Evolutionary conservation across 1,140 invertebrate species (phyloP), one percentile per base, ranked within the genome.

Genomic region (Calycopis cecrops): DNA sequence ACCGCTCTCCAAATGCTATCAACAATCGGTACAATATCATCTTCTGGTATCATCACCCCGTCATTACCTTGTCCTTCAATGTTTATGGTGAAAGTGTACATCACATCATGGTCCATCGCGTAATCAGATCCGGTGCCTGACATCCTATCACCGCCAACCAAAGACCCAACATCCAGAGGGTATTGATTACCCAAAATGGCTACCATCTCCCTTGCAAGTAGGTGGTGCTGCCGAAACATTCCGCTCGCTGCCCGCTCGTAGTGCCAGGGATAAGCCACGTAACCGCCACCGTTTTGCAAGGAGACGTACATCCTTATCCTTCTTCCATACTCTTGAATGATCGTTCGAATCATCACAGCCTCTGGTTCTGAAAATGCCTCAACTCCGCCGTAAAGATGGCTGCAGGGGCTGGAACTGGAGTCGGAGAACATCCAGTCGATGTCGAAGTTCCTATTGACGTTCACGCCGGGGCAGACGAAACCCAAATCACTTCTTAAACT

Each of bases 381-480:
- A 4, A 57, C 48, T 0, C 80, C 80, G 35, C 57, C 68, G 35
- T 72, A 84, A 6, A 80, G 12, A 34, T 79, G 73, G 18, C 78
- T 81, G 55, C 80, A 84, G 9, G 78, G 73, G 57, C 78, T 84
- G 8, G 75, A 71, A 34, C 78, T 82, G 9, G 76, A 71, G 51
- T 74, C 78, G 6, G 74, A 80, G 11, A 60, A 38, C 0, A 55
- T 52, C 76, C 77, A 82, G 34, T 72, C 73, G 8, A 80, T 62
- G 34, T 79, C 71, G 17, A 82, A 84, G 34, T 84, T 84, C 0
- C 80, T 59, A 40, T 84, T 77, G 14, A 84, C 71, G 48, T 84
- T 80, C 1, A 79, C 80, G 10, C 80, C 80, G 7, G 79, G 78
- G 40, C 80, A 84, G 10, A 84, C 71, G 12, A 59, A 55, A 8